Base-by-base conservation (phyloP, 2,113 vertebrate species). In the Cyrtonyx montezumae region DNA sequence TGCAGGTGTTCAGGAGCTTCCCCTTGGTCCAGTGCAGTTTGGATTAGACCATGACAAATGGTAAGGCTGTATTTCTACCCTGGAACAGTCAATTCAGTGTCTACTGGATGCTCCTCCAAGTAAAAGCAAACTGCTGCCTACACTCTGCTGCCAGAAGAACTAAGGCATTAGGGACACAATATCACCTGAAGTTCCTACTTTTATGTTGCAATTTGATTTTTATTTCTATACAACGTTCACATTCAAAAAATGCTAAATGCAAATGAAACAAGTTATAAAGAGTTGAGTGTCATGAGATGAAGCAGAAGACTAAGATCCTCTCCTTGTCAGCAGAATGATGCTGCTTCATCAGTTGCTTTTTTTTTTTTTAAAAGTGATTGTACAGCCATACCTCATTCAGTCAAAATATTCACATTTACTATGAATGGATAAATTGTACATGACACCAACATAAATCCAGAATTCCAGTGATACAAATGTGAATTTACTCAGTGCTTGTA, bases 401-500 rank as follows among this genome's bases (percentile, higher is more conserved):
- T 36, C 36, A 55, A 90, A 59, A 32, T 55, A 59, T 5, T 7
- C 22, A 30, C 37, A 20, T 67, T 89, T 67, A 34, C 46, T 48
- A 79, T 28, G 36, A 63, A 28, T 63, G 25, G 42, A 32, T 74
- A 71, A 85, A 87, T 53, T 80, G 82, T 90, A 88, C 73, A 58
- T 81, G 93, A 83, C 84, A 89, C 56, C 61, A 49, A 8, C 7
- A 71, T 80, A 91, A 90, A 94, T 59, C 75, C n/a, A 75, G 89
- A 78, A 78, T 91, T 94, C 51, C 51, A 40, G 22, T 13, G 30
- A 25, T 94, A 84, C 8, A 20, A 89, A 77, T 88, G 84, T 83
- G 90, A 93, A 80, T 94, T 88, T 91, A 69, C 43, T 88, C 40
- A 22, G 40, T 86, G 71, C 95, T 96, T 94, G 91, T 94, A 96